Evolutionary conservation across 35 echinoderm and acorn worm genomes (phyloP), one percentile per base, ranked within the genome.

Genomic region (Lytechinus pictus): DNA sequence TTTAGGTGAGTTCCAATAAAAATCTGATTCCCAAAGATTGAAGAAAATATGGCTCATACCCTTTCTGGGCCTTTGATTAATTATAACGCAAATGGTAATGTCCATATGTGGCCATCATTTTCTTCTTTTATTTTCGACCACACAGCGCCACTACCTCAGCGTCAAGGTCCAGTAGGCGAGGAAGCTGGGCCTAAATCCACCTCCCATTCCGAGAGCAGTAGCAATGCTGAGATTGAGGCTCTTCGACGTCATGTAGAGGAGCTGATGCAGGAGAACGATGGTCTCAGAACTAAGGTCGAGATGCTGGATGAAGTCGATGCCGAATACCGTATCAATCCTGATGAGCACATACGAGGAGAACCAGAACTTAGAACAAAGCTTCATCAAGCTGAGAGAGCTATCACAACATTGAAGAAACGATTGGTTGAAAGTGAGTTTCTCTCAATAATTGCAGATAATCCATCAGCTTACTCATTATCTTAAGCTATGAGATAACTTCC

Each of bases 191-290:
- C n/a, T 52, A 92, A 94, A 28, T 24, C 66, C 66, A 79, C 66
- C 66, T 71, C 54, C 52, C 53, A 61, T 54, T 79, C 93, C 29
- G 87, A 91, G 33, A 27, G 91, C 44, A 94, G 96, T 9, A 92
- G 33, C 8, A 95, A 97, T 19, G 94, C 93, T 8, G 94, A 98
- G 86, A 57, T 54, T 24, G 86, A 95, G 29, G 95, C 97, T 27
- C 94, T 98, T 14, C 94, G 94, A 28, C 95, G 96, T 14, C 97
- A 98, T 53, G 60, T 98, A 2, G 97, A 96, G 24, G 95, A 95
- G 33, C 53, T 98, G 44, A 95, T 97, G n/a, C 95, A 96, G 57
- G 97, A 98, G 94, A 98, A 98, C 89, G 97, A 96, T 66, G 96
- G 96, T 89, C 94, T 98, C 51, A 93, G 97, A 3, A 95, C 97